Percentiles rank a stretch among this genome's conserved stretches.
Evolutionary conservation across 2,888 invertebrate species (phyloP).

Genomic region (Synergus laeviventris): DNA sequence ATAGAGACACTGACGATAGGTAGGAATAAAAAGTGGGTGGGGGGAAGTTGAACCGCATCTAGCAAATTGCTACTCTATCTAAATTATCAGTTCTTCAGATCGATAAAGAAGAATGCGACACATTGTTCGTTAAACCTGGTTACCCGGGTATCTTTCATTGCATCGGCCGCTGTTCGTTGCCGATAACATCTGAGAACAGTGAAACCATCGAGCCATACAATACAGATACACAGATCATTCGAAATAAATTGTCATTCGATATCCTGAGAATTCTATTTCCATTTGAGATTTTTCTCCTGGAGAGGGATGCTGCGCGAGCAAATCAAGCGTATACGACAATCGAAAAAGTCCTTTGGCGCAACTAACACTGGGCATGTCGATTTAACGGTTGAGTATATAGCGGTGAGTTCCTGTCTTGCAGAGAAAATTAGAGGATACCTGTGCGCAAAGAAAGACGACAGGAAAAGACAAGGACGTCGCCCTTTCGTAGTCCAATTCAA

Average conservation of each 20-base stretch:
- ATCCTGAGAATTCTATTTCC: constrained; percentile 74
- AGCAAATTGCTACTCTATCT: constrained; percentile 74
- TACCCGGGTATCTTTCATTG: constrained; percentile 61
- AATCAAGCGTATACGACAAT: constrained; percentile 44
- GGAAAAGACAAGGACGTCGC: constrained; percentile 37
- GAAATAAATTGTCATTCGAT: constrained; percentile 74
- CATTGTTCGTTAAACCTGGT: constrained; percentile 66
- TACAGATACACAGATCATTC: constrained; percentile 58
- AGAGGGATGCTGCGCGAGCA: constrained; percentile 49
- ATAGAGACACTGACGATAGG: not conserved
- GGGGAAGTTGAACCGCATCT: constrained; percentile 61
- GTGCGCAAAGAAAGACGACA: constrained; percentile 34
- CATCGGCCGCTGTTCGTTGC: constrained; percentile 58
- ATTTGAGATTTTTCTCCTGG: constrained; percentile 57
- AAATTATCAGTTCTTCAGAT: constrained; percentile 70
- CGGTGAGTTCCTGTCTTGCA: constrained; percentile 39
- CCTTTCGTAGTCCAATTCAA: constrained; percentile 39
- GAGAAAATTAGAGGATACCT: constrained; percentile 41
- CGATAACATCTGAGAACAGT: constrained; percentile 66
- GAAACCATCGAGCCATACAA: constrained; percentile 52
- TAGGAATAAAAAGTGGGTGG: constrained; percentile 34
- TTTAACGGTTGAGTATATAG: constrained; percentile 34
- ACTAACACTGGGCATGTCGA: constrained; percentile 30
- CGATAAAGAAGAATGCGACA: constrained; percentile 73
- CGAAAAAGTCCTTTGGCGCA: constrained; percentile 25